A percentile compares a stretch with the other conserved stretches of the same genome.
Conservation (phyloP, 2,888 invertebrate genomes). For the Galerucella calmariensis region DNA sequence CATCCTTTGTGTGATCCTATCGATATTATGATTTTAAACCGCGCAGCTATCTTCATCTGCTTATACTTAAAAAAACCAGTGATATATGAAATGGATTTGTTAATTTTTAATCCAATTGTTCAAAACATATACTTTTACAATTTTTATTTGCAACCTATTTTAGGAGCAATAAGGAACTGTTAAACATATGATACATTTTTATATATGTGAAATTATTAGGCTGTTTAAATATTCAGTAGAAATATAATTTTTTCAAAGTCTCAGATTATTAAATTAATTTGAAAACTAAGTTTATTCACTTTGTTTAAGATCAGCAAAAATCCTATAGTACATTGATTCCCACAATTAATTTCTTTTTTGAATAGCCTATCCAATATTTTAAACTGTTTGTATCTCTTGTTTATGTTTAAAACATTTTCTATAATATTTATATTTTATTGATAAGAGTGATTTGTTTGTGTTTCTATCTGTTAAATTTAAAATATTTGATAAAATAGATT, state of each 20-base stretch:
- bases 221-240: not conserved
- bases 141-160: not conserved
- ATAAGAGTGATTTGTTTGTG: conserved; percentile 2
- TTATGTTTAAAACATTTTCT: not conserved
- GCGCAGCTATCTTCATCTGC: conserved; percentile 7
- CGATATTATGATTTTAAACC: not conserved
- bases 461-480: not conserved
- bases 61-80: conserved; percentile 3
- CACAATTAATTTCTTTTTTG: not conserved
- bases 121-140: not conserved
- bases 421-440: not conserved
- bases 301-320: too few species aligned
- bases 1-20: conserved; percentile 17
- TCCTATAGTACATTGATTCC: too few species aligned
- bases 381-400: not conserved
- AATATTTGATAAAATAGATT: not conserved
- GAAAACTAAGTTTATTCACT: too few species aligned
- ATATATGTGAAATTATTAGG: not conserved
- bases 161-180: not conserved
- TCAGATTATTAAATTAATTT: too few species aligned
- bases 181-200: not conserved
- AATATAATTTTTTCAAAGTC: not conserved
- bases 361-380: not conserved
- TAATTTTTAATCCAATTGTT: conserved; percentile 1
- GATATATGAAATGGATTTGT: conserved; percentile 3